Conservation (phyloP, 2,113 vertebrate species). For the Aegotheles bennettii region DNA sequence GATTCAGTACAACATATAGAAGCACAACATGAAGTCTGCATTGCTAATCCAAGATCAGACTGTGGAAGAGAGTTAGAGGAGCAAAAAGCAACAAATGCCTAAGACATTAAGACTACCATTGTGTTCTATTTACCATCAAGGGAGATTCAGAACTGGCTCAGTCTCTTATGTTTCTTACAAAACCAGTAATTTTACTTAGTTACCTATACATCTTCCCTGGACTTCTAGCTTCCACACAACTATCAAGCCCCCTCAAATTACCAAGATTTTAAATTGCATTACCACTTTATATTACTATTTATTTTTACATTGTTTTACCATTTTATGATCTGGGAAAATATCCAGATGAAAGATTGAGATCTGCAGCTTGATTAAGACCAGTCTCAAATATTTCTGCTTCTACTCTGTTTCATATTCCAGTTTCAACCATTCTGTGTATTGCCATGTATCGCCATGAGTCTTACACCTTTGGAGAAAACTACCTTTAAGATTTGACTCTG, state of each 20-base stretch:
- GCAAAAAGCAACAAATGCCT: background rate
- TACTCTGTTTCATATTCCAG: background rate
- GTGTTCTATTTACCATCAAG: background rate
- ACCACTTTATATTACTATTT: background rate
- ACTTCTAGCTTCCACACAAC: background rate
- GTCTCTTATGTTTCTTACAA: background rate
- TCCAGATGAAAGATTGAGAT: background rate
- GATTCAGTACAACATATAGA: background rate
- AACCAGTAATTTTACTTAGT: background rate
- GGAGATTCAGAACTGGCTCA: background rate
- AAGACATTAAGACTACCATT: background rate
- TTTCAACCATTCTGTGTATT: too few relatives aligned
- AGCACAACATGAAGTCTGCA: background rate
- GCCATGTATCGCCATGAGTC: too few relatives aligned
- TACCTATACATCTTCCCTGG: background rate
- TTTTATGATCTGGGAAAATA: background rate
- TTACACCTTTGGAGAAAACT: too few relatives aligned
- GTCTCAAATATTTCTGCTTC: background rate
- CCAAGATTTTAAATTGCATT: background rate
- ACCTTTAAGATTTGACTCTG: too few relatives aligned
- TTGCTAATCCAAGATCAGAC: background rate
- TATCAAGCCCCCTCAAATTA: background rate
- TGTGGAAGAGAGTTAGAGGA: background rate
- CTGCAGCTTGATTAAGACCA: background rate
- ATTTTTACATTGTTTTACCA: background rate